Conservation (phyloP, 2,113 vertebrate species). For the Isurus oxyrinchus region DNA sequence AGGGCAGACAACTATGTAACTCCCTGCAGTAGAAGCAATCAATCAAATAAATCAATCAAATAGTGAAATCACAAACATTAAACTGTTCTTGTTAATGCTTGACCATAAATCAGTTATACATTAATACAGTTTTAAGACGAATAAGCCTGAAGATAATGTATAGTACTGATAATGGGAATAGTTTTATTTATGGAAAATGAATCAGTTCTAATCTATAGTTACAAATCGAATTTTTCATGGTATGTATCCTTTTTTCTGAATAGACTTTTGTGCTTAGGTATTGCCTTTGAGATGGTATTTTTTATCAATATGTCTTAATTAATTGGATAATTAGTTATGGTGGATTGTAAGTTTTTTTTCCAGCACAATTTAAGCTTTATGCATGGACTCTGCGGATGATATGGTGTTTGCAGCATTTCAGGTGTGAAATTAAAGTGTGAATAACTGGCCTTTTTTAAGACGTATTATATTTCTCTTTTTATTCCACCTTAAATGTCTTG, state of each 20-base stretch:
- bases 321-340: neutral
- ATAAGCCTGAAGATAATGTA: neutral
- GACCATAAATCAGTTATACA: constrained; percentile 14
- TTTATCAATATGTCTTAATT: neutral
- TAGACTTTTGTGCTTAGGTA: too few species aligned
- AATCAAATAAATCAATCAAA: constrained; percentile 17
- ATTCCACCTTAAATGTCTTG: neutral
- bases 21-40: constrained; percentile 15
- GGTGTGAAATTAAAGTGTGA: constrained; percentile 10
- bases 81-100: neutral
- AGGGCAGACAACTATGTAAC: neutral
- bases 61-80: neutral
- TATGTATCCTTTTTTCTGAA: neutral
- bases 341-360: neutral
- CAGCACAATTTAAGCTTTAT: neutral
- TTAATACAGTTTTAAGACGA: constrained; percentile 18
- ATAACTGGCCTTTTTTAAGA: neutral
- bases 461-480: neutral
- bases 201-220: neutral
- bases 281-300: neutral
- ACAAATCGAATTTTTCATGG: constrained; percentile 4
- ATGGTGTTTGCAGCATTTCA: neutral
- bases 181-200: neutral
- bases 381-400: neutral
- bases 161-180: neutral